phyloP scores from a whole-genome alignment of 2,113 vertebrate genomes.

The Edolisoma coerulescens region DNA sequence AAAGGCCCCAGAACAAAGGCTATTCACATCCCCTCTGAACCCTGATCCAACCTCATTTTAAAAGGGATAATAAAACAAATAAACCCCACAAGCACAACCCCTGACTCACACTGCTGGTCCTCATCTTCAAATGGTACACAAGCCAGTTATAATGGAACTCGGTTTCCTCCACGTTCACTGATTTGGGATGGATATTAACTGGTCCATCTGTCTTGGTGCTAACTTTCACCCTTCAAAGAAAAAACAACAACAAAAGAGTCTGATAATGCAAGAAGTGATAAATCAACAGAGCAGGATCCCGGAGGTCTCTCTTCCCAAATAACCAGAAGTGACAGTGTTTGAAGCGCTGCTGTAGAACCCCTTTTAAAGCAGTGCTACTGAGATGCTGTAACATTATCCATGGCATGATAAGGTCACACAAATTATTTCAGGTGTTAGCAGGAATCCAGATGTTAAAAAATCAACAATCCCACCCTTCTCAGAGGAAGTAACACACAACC shows the following conservation, averaged over 20 bases:
- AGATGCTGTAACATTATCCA: not conserved
- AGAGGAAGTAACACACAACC: not conserved
- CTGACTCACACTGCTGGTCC: slow-evolving; percentile 89
- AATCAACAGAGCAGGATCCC: not conserved
- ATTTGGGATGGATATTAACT: slow-evolving; percentile 95
- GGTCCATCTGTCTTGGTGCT: slow-evolving; percentile 92
- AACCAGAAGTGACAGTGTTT: not conserved
- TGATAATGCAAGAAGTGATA: not conserved
- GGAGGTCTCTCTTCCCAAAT: not conserved
- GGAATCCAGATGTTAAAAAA: not conserved
- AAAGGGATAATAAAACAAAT: not conserved
- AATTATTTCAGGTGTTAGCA: not conserved
- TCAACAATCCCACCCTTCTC: not conserved
- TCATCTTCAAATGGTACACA: slow-evolving; percentile 98
- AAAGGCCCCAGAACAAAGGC: not conserved
- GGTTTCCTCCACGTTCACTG: slow-evolving; percentile 90
- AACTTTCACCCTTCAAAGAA: slow-evolving; percentile 82
- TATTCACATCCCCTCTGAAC: not conserved
- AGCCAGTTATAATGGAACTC: slow-evolving; percentile 95
- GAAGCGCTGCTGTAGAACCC: not conserved
- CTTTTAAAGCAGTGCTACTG: not conserved
- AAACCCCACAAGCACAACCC: not conserved
- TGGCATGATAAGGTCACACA: not conserved
- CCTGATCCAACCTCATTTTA: not conserved
- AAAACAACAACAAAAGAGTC: not conserved